phyloP scores from a whole-genome alignment of 64 coral and sea anemone species.

The Acropora tenuis region DNA sequence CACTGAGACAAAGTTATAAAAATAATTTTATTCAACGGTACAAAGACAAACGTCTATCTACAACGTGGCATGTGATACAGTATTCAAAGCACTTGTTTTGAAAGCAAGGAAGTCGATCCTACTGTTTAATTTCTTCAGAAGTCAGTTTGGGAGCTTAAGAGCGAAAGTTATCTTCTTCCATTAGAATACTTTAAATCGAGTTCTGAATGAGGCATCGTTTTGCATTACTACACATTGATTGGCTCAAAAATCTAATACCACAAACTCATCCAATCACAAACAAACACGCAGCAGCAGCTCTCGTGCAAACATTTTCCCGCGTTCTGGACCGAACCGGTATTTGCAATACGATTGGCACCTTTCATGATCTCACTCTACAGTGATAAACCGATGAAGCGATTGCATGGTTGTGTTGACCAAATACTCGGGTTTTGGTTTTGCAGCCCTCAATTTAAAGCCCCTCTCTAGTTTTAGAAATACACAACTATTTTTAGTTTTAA shows the following conservation, averaged over 20 bases:
- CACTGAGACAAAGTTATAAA: neutral
- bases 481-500: constrained; percentile 15
- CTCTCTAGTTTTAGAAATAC: neutral
- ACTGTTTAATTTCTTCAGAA: neutral
- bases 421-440: neutral
- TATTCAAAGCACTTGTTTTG: neutral
- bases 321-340: too few relatives aligned
- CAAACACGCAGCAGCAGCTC: neutral
- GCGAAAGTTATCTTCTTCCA: too few relatives aligned
- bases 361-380: too few relatives aligned
- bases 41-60: constrained; percentile 18
- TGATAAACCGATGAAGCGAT: neutral
- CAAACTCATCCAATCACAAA: too few relatives aligned
- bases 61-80: neutral
- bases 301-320: too few relatives aligned
- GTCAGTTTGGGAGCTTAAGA: neutral
- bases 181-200: too few relatives aligned
- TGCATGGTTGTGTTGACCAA: neutral
- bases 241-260: too few relatives aligned
- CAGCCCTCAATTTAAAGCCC: neutral
- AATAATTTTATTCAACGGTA: constrained; percentile 30
- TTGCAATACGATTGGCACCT: too few relatives aligned
- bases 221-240: too few relatives aligned
- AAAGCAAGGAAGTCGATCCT: neutral
- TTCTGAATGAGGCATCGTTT: too few relatives aligned